Percentiles rank a stretch among this genome's conserved stretches.
These are phyloP conservation scores for Gnathonemus echidnorhynchus DNA, from an alignment of 2,113 vertebrate species.

Conservation along the genomic window DNA sequence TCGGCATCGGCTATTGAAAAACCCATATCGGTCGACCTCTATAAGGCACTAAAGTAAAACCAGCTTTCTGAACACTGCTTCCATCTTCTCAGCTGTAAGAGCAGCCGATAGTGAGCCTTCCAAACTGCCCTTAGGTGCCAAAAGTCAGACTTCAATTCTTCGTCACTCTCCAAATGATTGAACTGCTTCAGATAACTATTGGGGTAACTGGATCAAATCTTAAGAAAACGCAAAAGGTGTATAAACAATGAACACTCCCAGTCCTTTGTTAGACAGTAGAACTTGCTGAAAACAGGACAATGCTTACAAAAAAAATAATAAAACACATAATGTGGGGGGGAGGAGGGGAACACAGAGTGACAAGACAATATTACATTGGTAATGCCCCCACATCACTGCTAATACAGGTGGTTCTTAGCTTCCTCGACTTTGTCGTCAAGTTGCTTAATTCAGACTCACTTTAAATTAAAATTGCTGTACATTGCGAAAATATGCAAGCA, in stretches of 20 bases:
- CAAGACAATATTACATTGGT: neutral
- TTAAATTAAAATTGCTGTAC: neutral
- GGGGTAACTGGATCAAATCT: neutral
- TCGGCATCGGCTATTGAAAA: too few species aligned
- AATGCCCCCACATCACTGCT: neutral
- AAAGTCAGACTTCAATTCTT: neutral
- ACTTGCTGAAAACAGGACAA: neutral
- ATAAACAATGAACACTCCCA: neutral
- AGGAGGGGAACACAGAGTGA: too few species aligned
- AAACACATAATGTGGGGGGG: too few species aligned
- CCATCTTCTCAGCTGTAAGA: neutral
- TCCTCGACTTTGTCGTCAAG: neutral
- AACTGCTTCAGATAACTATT: neutral
- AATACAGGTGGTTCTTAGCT: neutral
- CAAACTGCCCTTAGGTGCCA: neutral
- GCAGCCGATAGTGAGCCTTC: neutral
- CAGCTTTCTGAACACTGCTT: neutral
- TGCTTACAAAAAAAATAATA: neutral
- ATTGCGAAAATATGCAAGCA: neutral
- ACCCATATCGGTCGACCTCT: too few species aligned
- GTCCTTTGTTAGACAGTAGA: neutral
- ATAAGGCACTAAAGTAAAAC: neutral
- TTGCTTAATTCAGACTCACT: neutral
- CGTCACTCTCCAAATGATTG: neutral
- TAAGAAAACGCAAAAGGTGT: neutral